These are phyloP conservation scores for Caenorhabditis uteleia DNA, from an alignment of 2,888 invertebrate species.

Conservation along the genomic window DNA sequence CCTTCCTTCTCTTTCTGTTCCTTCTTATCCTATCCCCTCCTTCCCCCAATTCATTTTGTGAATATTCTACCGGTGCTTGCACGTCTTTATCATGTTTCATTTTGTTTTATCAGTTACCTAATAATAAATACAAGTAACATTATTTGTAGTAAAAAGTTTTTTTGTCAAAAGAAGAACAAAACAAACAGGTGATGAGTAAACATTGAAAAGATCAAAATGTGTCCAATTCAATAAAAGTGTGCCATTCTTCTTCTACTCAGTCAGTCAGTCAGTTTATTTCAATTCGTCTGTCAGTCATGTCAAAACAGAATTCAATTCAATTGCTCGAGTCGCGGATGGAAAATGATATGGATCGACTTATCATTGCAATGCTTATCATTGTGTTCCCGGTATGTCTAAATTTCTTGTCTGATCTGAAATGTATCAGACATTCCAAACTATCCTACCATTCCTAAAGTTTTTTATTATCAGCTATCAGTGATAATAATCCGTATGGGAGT, in stretches of 20 bases:
- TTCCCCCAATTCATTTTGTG: neutral
- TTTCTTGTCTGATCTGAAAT: too few species aligned
- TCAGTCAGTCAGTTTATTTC: neutral
- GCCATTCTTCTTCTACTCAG: too few species aligned
- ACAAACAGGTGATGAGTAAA: too few species aligned
- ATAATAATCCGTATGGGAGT: too few species aligned
- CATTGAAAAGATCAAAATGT: too few species aligned
- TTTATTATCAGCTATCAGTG: too few species aligned
- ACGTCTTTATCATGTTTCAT: neutral
- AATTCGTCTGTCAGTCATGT: neutral
- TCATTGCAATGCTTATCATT: conserved; percentile 19
- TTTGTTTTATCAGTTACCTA: neutral
- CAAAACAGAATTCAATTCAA: neutral
- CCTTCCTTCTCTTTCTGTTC: conserved; percentile 1
- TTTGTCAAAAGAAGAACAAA: too few species aligned
- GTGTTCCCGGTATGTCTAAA: conserved; percentile 30
- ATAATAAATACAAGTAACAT: too few species aligned
- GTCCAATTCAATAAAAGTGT: too few species aligned
- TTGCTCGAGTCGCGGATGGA: neutral
- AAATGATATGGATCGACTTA: conserved; percentile 22
- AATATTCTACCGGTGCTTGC: neutral
- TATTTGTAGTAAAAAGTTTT: too few species aligned
- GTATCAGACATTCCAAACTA: too few species aligned
- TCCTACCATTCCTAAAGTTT: too few species aligned
- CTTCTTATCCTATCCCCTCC: conserved; percentile 7